These are phyloP conservation scores for Rhodinocichla rosea DNA, from an alignment of 2,113 vertebrate species.

Conservation along the genomic window DNA sequence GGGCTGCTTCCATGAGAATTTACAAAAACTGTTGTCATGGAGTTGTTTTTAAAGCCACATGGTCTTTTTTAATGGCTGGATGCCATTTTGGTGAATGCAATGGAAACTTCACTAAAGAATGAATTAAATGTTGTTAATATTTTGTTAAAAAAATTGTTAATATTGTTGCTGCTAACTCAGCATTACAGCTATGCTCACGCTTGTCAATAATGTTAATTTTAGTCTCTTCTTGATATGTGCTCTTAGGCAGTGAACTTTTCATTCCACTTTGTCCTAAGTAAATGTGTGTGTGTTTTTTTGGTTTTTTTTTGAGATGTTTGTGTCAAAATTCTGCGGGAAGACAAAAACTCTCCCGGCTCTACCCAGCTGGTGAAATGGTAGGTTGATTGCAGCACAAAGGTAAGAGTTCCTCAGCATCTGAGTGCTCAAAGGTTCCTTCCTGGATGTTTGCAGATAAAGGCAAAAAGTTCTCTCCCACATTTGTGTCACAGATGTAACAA, in stretches of 20 bases:
- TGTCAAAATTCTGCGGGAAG: slow-evolving; percentile 90
- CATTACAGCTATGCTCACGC: rapidly evolving
- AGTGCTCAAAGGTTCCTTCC: neutral
- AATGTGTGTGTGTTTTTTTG: neutral
- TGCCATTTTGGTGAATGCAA: rapidly evolving
- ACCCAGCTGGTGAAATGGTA: slow-evolving; percentile 91
- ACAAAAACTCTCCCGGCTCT: slow-evolving; percentile 86
- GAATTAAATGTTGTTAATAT: neutral
- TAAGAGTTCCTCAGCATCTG: rapidly evolving
- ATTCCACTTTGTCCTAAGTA: neutral
- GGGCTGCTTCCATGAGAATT: neutral
- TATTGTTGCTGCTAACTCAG: too few relatives aligned
- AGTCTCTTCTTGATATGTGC: neutral
- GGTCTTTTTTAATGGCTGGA: neutral
- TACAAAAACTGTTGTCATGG: too few relatives aligned
- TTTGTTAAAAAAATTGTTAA: too few relatives aligned
- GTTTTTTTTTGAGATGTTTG: slow-evolving; percentile 72
- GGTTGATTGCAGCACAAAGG: neutral
- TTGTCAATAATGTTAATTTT: neutral
- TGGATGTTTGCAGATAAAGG: neutral
- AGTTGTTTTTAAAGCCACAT: neutral
- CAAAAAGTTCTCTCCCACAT: neutral
- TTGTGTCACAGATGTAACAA: neutral
- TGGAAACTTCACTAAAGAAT: neutral
- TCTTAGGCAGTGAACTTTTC: neutral